Conservation (phyloP, 2,113 vertebrate genomes). For the Channa argus region DNA sequence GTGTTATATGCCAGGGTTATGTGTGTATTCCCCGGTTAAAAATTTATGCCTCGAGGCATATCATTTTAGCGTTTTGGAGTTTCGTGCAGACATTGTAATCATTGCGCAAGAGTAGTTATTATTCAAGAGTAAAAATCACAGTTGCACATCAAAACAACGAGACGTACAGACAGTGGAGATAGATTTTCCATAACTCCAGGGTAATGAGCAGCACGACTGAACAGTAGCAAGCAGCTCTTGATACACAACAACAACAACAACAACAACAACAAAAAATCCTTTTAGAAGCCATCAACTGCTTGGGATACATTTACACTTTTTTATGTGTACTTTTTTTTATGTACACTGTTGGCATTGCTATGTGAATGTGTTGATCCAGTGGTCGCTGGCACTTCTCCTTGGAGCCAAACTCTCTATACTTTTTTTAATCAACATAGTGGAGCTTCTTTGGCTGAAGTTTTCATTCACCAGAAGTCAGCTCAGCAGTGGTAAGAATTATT, state of each 20-base stretch:
- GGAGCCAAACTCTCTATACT: too few relatives aligned
- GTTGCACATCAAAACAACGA: conserved; percentile 50
- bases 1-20: background rate
- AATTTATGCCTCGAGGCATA: background rate
- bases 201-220: conserved; percentile 31
- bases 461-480: too few relatives aligned
- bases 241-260: conserved; percentile 5
- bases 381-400: too few relatives aligned
- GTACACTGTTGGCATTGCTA: background rate
- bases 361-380: conserved; percentile 4
- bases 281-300: conserved; percentile 29
- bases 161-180: conserved; percentile 18
- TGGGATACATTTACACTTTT: conserved; percentile 18
- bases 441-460: too few relatives aligned
- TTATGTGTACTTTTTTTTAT: background rate
- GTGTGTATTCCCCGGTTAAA: conserved; percentile 8
- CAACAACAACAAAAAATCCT: conserved; percentile 36
- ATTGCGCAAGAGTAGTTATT: conserved; percentile 27
- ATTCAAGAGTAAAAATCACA: conserved; percentile 22
- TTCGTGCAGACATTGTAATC: conserved; percentile 18
- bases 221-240: conserved; percentile 17
- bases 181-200: conserved; percentile 25
- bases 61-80: conserved; percentile 26
- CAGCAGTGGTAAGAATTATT: too few relatives aligned
- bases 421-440: too few relatives aligned